Conservation (phyloP, 2,113 vertebrate species). For the Xiphorhynchus elegans region DNA sequence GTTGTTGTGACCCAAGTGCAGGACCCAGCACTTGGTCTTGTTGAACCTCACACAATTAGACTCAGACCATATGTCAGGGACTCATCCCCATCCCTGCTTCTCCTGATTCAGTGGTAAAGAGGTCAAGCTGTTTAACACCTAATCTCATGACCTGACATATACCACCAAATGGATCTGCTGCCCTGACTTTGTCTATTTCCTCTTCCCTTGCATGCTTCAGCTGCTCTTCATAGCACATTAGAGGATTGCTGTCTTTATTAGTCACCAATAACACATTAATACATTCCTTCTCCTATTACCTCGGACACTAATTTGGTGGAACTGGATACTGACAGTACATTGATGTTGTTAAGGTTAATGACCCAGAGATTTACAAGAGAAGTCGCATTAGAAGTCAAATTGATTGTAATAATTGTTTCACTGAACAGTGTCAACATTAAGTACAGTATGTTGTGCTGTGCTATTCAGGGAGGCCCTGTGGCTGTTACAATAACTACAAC, state of each 20-base stretch:
- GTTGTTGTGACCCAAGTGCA: not conserved
- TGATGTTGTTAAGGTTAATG: constrained; percentile 84
- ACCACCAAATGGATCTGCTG: not conserved
- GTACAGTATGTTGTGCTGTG: constrained; percentile 66
- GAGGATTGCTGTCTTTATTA: constrained; percentile 76
- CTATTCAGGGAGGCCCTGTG: constrained; percentile 26
- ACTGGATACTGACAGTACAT: constrained; percentile 79
- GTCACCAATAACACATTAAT: constrained; percentile 78
- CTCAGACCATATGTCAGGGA: not conserved
- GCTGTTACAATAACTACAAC: not conserved
- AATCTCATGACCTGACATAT: not conserved
- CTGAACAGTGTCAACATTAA: constrained; percentile 78
- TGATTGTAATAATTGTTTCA: constrained; percentile 83
- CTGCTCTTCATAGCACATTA: constrained; percentile 69
- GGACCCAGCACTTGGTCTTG: accelerated
- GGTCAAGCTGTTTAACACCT: not conserved
- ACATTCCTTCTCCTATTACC: constrained; percentile 78
- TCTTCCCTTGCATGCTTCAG: constrained; percentile 54
- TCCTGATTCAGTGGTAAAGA: not conserved
- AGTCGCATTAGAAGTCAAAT: constrained; percentile 83
- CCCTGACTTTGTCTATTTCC: not conserved
- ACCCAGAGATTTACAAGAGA: constrained; percentile 83
- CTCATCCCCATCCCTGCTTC: not conserved
- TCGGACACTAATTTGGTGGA: constrained; percentile 79
- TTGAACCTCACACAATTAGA: not conserved